Percentiles rank a stretch among this genome's conserved stretches.
Evolutionary conservation across 1,140 invertebrate genomes (phyloP).

Genomic region (Cydia amplana): DNA sequence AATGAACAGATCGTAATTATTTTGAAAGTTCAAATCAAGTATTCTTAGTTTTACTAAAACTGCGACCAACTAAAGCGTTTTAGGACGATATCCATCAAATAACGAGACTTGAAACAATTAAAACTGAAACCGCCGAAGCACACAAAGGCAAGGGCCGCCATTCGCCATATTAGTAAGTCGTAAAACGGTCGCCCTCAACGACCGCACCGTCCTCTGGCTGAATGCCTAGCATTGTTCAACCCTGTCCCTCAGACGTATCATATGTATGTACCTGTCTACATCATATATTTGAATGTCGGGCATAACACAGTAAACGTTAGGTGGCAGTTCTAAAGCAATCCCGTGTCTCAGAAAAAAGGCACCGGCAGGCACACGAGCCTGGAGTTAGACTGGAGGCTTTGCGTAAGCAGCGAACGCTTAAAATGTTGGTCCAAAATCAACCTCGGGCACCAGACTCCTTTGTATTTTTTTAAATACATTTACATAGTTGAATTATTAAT

Average conservation of each 20-base stretch:
- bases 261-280: neutral
- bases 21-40: too few species aligned
- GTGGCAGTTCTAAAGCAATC: neutral
- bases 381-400: too few species aligned
- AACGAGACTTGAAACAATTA: neutral
- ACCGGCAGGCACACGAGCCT: too few species aligned
- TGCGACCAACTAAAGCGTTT: neutral
- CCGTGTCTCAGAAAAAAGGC: too few species aligned
- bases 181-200: neutral
- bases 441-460: too few species aligned
- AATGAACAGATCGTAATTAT: too few species aligned
- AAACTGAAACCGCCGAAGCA: neutral
- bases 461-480: too few species aligned
- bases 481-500: too few species aligned
- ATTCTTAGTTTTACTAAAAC: too few species aligned
- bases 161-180: neutral
- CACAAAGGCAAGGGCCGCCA: constrained; percentile 1
- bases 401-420: too few species aligned
- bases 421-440: too few species aligned
- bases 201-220: neutral
- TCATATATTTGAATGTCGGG: neutral
- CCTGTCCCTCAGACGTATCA: neutral
- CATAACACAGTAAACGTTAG: neutral
- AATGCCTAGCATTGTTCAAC: constrained; percentile 16
- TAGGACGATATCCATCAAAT: neutral